Base-by-base conservation (phyloP, 1,140 invertebrate genomes). In the Coptotermes formosanus region DNA sequence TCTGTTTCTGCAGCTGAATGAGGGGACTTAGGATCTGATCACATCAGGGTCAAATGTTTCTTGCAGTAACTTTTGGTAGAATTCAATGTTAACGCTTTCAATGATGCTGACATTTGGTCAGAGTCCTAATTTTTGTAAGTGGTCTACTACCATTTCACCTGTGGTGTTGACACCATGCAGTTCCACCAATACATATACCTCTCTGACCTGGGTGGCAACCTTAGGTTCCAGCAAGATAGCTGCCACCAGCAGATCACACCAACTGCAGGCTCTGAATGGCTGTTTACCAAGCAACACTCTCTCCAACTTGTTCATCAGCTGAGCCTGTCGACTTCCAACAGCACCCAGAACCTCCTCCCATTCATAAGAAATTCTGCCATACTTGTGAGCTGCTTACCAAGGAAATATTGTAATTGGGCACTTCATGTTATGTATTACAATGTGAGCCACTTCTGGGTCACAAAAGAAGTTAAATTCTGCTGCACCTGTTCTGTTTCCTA, bases 391-490 rank as follows among this genome's bases (percentile, higher is more conserved):
- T 6, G 93, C 90, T 89, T 95, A 94, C 94, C 94, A 95, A 9
- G 95, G 94, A 14, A 95, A 89, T 52, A 95, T 90, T 87, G 90
- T 92, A 6, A 95, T 91, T n/a, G 93, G 94, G 87, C 93, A 93
- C 83, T 88, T 88, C 9, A 91, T 90, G 86, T 90, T 92, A 16
- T 91, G 90, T 3, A 97, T 89, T 19, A 96, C 93, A 55, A 96
- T 94, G 89, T 94, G 91, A 0, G 95, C 96, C 45, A 96, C 95
- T 91, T 97, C 96, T 0, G 96, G 95, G 91, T 97, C 96, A 32
- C 90, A 90, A 84, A 93, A 92, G 89, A 97, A 97, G 91, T 97
- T 97, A 89, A 96, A 97, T 90, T 97, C 96, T 14, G 95, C 95
- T 82, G 93, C 91, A 0, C 92, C 88, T 38, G 93, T 93, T n/a